phyloP scores from a whole-genome alignment of 2,113 vertebrate genomes.

The Myxocyprinus asiaticus region DNA sequence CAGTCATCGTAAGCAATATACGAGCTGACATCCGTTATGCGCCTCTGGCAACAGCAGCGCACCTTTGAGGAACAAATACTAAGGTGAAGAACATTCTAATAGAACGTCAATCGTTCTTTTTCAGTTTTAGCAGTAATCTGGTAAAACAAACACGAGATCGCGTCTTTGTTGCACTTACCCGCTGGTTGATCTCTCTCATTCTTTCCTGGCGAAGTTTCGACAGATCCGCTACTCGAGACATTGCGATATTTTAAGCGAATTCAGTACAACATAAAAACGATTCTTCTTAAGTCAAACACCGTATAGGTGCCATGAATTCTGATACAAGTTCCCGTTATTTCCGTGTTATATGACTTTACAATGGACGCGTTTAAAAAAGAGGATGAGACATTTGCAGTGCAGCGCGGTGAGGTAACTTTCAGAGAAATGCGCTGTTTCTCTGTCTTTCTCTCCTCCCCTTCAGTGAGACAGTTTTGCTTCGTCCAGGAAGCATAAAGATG shows the following conservation, averaged over 20 bases:
- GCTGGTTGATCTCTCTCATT: conserved; percentile 60
- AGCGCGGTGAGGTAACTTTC: conserved; percentile 19
- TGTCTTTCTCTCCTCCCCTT: not conserved
- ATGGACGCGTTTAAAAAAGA: conserved; percentile 6
- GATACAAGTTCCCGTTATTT: not conserved
- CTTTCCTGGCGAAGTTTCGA: conserved; percentile 63
- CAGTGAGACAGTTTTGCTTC: not conserved
- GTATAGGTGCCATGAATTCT: conserved; percentile 23
- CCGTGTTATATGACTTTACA: not conserved
- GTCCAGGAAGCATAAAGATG: conserved; percentile 17
- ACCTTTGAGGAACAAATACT: not conserved
- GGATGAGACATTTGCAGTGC: not conserved
- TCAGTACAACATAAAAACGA: not conserved
- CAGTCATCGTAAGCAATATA: no score
- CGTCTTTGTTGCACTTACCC: conserved; percentile 46
- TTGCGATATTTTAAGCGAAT: conserved; percentile 31
- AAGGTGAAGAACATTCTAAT: not conserved
- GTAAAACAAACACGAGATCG: no score
- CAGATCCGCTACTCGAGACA: conserved; percentile 63
- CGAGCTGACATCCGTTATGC: not conserved
- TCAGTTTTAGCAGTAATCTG: no score
- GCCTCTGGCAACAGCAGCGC: not conserved
- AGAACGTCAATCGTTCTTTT: no score
- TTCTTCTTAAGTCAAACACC: not conserved
- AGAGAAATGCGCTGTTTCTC: conserved; percentile 5